Conservation (phyloP, 2,113 vertebrate species). For the Cyprinodon variegatus region DNA sequence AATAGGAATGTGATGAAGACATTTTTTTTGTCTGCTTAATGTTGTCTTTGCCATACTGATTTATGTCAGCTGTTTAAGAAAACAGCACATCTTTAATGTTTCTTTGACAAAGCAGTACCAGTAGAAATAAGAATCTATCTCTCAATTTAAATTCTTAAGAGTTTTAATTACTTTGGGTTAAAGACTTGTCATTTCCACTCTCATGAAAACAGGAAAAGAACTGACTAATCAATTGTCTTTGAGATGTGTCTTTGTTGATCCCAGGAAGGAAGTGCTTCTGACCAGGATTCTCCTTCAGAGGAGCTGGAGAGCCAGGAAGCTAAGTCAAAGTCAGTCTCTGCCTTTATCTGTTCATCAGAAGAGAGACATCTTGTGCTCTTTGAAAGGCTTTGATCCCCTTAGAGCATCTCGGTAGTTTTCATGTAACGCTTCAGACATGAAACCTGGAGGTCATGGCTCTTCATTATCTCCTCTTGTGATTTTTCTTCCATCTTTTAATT, state of each 20-base stretch:
- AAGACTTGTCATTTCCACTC: background rate
- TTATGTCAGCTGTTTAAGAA: background rate
- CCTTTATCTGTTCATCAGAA: conserved; percentile 4
- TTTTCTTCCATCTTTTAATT: conserved; percentile 3
- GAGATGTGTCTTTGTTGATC: background rate
- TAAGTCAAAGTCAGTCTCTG: background rate
- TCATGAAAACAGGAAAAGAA: background rate
- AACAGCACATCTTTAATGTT: background rate
- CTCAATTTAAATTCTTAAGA: background rate
- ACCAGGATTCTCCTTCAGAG: background rate
- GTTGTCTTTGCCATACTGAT: background rate
- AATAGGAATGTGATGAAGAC: background rate
- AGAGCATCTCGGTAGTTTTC: background rate
- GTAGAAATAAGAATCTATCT: background rate
- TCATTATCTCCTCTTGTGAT: background rate
- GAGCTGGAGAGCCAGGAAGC: conserved; percentile 1
- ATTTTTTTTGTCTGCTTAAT: conserved; percentile 13
- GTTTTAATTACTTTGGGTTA: background rate
- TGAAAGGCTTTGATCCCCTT: conserved; percentile 27
- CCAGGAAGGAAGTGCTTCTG: conserved; percentile 11
- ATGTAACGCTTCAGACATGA: conserved; percentile 1
- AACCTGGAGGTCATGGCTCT: conserved; percentile 16
- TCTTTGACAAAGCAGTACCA: background rate
- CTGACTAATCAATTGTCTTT: background rate
- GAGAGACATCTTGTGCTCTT: conserved; percentile 6